phyloP scores from a whole-genome alignment of 1,140 invertebrate genomes.

The Drosophila fuyamai region DNA sequence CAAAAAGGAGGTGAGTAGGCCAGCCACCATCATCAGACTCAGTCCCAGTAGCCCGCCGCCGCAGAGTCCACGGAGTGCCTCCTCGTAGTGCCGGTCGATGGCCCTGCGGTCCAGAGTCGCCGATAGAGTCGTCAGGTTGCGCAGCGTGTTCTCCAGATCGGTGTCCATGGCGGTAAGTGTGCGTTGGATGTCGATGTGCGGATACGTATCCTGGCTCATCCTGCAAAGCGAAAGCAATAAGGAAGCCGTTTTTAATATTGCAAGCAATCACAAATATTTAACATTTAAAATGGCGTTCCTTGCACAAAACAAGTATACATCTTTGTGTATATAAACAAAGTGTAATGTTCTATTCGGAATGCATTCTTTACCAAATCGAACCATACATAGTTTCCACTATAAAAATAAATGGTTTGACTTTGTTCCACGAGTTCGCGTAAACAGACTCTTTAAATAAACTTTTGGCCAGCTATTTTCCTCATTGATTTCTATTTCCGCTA shows the following conservation, averaged over 20 bases:
- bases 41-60: constrained; percentile 90
- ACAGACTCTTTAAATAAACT: no score
- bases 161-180: constrained; percentile 73
- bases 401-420: no score
- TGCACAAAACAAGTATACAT: no score
- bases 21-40: constrained; percentile 91
- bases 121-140: constrained; percentile 85
- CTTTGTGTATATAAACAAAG: no score
- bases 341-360: no score
- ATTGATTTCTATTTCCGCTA: background rate
- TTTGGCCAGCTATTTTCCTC: background rate
- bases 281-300: no score
- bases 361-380: no score
- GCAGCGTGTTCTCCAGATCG: constrained; percentile 75
- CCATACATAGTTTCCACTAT: no score
- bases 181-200: constrained; percentile 76
- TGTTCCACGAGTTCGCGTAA: no score
- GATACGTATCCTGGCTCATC: constrained; percentile 82
- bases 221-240: constrained; percentile 24
- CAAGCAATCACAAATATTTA: no score
- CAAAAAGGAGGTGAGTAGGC: constrained; percentile 90
- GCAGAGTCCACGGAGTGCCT: constrained; percentile 89
- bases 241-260: background rate
- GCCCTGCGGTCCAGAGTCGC: constrained; percentile 89
- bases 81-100: constrained; percentile 89